These are phyloP conservation scores for Eurytoma adleriae DNA, from an alignment of 2,888 invertebrate genomes.

Conservation along the genomic window DNA sequence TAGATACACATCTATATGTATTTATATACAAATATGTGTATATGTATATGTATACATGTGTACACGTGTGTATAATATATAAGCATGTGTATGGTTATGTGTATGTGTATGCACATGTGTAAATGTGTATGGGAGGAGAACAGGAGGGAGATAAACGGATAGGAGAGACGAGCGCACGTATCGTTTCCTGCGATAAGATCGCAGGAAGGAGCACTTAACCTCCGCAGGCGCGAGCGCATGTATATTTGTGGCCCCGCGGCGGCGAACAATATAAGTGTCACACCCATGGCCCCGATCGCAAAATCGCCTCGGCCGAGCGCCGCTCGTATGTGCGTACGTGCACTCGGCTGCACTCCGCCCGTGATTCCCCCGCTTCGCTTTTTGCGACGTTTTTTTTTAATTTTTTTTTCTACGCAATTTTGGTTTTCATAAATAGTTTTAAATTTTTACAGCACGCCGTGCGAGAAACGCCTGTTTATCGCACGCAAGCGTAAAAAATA, in stretches of 20 bases:
- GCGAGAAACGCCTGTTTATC: too few relatives aligned
- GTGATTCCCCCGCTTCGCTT: too few relatives aligned
- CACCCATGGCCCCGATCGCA: slow-evolving; percentile 49
- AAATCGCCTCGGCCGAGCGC: slow-evolving; percentile 8
- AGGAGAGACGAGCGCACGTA: slow-evolving; percentile 12
- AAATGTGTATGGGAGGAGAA: neutral
- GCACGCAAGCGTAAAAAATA: too few relatives aligned
- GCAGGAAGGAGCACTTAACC: slow-evolving; percentile 48
- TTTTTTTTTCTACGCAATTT: too few relatives aligned
- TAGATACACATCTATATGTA: neutral
- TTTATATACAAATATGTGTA: neutral
- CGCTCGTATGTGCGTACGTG: neutral
- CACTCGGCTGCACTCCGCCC: neutral
- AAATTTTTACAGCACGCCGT: too few relatives aligned
- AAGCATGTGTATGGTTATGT: too few relatives aligned
- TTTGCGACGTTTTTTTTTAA: too few relatives aligned
- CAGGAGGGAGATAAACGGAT: slow-evolving; percentile 1
- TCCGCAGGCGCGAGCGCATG: neutral
- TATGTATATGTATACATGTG: too few relatives aligned
- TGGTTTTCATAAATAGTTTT: too few relatives aligned
- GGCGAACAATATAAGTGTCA: slow-evolving; percentile 38
- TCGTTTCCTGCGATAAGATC: slow-evolving; percentile 53
- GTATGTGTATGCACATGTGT: neutral
- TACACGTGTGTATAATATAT: too few relatives aligned
- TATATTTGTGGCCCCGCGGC: slow-evolving; percentile 2